Evolutionary conservation across 2,797 vertebrate species (phyloP).

Genomic region (Oreortyx pictus): DNA sequence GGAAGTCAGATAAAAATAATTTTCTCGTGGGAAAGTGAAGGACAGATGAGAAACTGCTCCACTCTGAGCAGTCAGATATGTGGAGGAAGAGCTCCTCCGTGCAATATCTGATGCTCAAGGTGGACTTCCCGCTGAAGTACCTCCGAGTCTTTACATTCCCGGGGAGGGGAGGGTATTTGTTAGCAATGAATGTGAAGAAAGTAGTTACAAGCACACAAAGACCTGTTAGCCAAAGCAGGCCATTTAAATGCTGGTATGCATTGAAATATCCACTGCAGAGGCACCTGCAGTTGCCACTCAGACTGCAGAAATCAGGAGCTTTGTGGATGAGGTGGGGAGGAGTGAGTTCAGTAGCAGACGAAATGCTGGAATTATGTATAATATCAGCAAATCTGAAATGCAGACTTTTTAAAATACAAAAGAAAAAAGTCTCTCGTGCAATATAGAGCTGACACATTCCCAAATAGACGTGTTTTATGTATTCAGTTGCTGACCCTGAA

Average conservation of each 20-base stretch:
- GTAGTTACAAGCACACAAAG: conserved; percentile 35
- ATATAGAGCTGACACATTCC: neutral
- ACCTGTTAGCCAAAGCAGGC: neutral
- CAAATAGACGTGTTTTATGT: conserved; percentile 4
- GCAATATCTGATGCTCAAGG: neutral
- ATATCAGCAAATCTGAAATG: conserved; percentile 34
- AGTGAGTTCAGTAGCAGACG: neutral
- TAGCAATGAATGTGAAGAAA: neutral
- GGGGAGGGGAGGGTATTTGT: neutral
- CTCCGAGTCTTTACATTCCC: conserved; percentile 18
- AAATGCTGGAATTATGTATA: conserved; percentile 34
- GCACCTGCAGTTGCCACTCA: conserved; percentile 12
- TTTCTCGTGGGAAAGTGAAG: neutral
- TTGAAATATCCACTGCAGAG: conserved; percentile 35
- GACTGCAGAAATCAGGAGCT: conserved; percentile 15
- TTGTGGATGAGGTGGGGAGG: neutral
- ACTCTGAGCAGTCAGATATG: neutral
- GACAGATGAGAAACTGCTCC: neutral
- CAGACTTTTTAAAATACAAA: neutral
- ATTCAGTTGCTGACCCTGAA: neutral
- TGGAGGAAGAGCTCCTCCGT: neutral
- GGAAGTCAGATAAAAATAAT: neutral
- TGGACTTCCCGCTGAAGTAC: neutral
- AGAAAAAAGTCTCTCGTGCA: neutral
- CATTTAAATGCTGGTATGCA: conserved; percentile 57